Percentiles rank a stretch among this genome's conserved stretches.
These are phyloP conservation scores for Uria lomvia DNA, from an alignment of 2,113 vertebrate species.

Conservation along the genomic window DNA sequence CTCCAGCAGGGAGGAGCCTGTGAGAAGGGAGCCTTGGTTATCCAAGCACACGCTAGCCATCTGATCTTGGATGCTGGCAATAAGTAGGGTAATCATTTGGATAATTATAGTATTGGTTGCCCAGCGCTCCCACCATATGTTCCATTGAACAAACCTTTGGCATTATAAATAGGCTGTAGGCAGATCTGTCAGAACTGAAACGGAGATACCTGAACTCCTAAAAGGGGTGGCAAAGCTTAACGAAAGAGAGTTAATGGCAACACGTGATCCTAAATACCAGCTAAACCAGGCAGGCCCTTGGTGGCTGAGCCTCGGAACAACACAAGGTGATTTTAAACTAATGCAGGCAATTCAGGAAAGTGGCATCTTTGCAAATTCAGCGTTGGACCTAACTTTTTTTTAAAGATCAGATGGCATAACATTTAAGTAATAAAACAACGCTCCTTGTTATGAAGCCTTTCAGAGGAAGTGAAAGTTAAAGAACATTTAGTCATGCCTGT, in stretches of 20 bases:
- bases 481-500: neutral
- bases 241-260: neutral
- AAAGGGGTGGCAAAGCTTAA: neutral
- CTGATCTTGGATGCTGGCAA: neutral
- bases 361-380: neutral
- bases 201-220: neutral
- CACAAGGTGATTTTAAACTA: neutral
- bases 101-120: slow-evolving; percentile 18
- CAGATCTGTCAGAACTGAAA: neutral
- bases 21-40: neutral
- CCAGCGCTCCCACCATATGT: neutral
- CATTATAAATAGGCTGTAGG: neutral
- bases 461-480: neutral
- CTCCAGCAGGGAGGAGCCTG: neutral
- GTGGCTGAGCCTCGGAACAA: neutral
- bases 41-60: slow-evolving; percentile 12
- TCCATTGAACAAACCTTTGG: neutral
- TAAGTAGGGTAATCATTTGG: slow-evolving; percentile 19
- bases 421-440: neutral
- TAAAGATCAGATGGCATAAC: neutral
- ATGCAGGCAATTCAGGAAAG: neutral
- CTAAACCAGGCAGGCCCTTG: neutral
- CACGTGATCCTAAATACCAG: neutral
- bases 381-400: neutral
- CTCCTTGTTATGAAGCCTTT: neutral